Base-by-base conservation (phyloP, 2,797 vertebrate genomes). In the Ctenochaetus hawaiiensis region DNA sequence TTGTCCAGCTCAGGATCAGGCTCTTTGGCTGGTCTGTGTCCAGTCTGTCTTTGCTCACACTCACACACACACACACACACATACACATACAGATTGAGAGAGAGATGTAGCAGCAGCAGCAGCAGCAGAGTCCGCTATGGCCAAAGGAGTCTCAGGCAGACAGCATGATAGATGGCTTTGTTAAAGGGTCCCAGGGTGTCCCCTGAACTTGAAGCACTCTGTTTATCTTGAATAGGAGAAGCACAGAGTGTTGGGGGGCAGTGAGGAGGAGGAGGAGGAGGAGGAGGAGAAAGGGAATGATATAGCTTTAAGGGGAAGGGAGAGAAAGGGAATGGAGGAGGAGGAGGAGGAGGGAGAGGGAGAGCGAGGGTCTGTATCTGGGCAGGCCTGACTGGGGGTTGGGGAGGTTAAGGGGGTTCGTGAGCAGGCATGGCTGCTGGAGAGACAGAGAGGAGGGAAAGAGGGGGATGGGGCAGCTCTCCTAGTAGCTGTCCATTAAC, bases 141-240 rank as follows among this genome's bases (percentile, higher is more conserved):
- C 93, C 91, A 91, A 90, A 93, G 92, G 89, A 92, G 88, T 92
- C 87, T 89, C 69, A 83, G 88, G 91, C 93, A 94, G 95, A 95
- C 94, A 95, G 93, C 87, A 93, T 95, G 95, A 96, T 95, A 95
- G 95, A 95, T 95, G 91, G 94, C 93, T 95, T 95, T 95, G 95
- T 95, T 94, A 96, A 94, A 94, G 93, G 94, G 95, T 99, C 98
- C 97, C 97, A 97, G 97, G 97, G 97, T 98, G 97, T 98, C 97
- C 96, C 97, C 97, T 97, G 97, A 98, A 99, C 98, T 99, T 97
- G 97, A 97, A 97, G 97, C 97, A 98, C 97, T 98, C 97, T 98
- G 97, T 98, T 98, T 98, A 97, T 98, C 96, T 97, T 98, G 96
- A 98, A 98, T 97, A 96, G 97, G 96, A 94, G 87, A 96, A 92